Percentiles rank a stretch among this genome's conserved stretches.
These are phyloP conservation scores for Pseudopodoces humilis DNA, from an alignment of 2,113 vertebrate species.

Conservation along the genomic window DNA sequence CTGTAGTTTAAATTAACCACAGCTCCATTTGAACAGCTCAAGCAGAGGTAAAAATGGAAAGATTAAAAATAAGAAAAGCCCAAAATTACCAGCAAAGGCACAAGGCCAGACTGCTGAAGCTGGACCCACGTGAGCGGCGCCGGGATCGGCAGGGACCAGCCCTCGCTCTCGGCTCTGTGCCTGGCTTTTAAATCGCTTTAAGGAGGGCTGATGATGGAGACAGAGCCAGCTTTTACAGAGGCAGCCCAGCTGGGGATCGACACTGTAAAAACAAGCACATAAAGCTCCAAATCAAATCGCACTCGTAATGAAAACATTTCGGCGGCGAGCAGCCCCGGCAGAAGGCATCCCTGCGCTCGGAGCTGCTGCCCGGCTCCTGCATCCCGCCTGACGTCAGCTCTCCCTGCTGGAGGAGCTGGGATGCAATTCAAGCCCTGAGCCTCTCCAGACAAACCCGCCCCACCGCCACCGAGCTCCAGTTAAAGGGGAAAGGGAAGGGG, in stretches of 20 bases:
- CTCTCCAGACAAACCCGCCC: not conserved
- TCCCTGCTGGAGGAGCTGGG: not conserved
- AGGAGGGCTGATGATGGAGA: not conserved
- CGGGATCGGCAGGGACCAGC: not conserved
- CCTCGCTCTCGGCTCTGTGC: not conserved
- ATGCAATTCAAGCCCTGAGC: not conserved
- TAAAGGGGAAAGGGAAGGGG: not conserved
- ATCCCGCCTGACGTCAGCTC: conserved; percentile 33
- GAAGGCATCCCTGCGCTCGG: not conserved
- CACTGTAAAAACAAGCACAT: not conserved
- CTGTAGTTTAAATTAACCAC: not conserved
- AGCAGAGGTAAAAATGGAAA: not conserved
- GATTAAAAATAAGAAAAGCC: conserved; percentile 25
- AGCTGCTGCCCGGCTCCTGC: conserved; percentile 33
- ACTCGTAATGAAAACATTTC: not conserved
- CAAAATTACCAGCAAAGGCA: not conserved
- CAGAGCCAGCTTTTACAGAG: not conserved
- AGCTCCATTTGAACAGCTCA: not conserved
- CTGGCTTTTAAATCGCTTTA: not conserved
- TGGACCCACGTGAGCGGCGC: not conserved
- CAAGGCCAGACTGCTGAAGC: not conserved
- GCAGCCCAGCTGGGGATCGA: not conserved
- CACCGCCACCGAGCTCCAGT: accelerated
- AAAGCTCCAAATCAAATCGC: not conserved
- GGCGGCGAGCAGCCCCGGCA: not conserved